Percentiles rank a stretch among this genome's conserved stretches.
Evolutionary conservation across 2,113 vertebrate genomes (phyloP).

Genomic region (Dascyllus trimaculatus): DNA sequence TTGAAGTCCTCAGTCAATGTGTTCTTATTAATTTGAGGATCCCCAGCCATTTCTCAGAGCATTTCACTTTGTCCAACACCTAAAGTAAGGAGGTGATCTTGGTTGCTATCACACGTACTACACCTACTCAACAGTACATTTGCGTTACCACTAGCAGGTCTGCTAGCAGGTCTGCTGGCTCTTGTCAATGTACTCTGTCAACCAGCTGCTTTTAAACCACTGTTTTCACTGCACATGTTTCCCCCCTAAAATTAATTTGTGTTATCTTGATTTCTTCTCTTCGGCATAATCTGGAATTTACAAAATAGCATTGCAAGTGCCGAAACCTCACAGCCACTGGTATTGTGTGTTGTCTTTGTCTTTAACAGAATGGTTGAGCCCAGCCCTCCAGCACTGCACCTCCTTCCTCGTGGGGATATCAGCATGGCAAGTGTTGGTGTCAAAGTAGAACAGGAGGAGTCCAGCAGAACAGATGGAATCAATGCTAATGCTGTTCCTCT

Average conservation of each 20-base stretch:
- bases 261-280: background rate
- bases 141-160: no score
- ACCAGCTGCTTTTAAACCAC: no score
- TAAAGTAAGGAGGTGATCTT: no score
- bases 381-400: slow-evolving; percentile 87
- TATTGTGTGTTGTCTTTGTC: slow-evolving; percentile 27
- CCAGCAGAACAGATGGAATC: slow-evolving; percentile 40
- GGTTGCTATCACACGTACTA: no score
- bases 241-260: background rate
- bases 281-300: background rate
- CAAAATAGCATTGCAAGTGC: background rate
- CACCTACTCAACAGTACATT: no score
- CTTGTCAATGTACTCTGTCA: no score
- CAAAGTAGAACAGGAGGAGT: slow-evolving; percentile 90
- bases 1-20: no score
- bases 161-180: no score
- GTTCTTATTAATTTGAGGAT: no score
- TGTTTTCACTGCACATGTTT: background rate
- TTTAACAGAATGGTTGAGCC: slow-evolving; percentile 93
- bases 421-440: slow-evolving; percentile 90
- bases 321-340: background rate
- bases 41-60: no score
- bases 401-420: slow-evolving; percentile 86
- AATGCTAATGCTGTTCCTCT: slow-evolving; percentile 27
- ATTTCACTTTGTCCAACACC: no score